Evolutionary conservation across 2,797 vertebrate species (phyloP), one percentile per base, ranked within the genome.

Genomic region (Microctenopoma stevenorrisi): DNA sequence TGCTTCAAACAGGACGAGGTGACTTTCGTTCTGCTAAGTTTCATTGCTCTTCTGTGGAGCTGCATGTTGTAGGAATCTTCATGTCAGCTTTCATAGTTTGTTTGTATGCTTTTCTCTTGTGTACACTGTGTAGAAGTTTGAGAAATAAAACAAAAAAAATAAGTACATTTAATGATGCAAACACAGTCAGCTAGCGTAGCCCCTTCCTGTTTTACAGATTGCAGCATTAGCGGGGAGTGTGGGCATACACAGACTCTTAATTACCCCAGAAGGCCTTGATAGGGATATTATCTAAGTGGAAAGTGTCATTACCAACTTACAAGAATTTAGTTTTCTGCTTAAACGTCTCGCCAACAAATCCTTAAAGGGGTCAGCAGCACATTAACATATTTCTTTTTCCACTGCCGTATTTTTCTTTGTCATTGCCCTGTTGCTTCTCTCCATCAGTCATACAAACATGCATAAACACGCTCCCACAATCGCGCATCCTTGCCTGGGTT

Each of bases 291-390:
- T 73, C 47, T 0, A 28, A 53, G 63, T 42, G 63, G 12, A 77
- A 61, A 53, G 42, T 64, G 26, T 72, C 28, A 60, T 53, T 48
- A 48, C 26, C 26, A 51, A 72, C 35, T n/a, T 22, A 53, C 9
- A 16, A 52, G 33, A 51, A 30, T 59, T 68, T 79, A 18, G 22
- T 59, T 79, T 70, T 25, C 18, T 15, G 2, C 64, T 67, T 67
- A 49, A 58, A 28, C 30, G 43, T 56, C 58, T 79, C 46, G 64
- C 81, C 64, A 78, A 13, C 48, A 57, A 64, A 65, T 62, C 40
- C 72, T 66, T 66, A 42, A 68, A 75, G 71, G 67, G 73, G 52
- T 78, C 69, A 82, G 61, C 40, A 26, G 28, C n/a, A 67, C 53
- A 80, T 82, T 62, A 69, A 5, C 64, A 64, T 35, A 54, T 61